Evolutionary conservation across 2,888 invertebrate genomes (phyloP).

Genomic region (Archips xylosteana): DNA sequence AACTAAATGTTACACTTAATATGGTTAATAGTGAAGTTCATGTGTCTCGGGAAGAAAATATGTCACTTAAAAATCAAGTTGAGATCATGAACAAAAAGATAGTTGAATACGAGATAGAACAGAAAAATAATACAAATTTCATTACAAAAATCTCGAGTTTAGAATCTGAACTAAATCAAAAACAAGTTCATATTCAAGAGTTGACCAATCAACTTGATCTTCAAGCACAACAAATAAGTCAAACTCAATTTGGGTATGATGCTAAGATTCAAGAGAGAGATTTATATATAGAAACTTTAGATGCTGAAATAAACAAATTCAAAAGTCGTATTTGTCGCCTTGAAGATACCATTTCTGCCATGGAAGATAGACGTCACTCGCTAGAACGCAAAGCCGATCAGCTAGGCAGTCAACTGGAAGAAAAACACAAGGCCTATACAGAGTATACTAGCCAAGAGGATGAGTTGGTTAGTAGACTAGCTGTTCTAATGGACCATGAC

Average conservation of each 20-base stretch:
- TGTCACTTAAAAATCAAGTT: constrained; percentile 60
- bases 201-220: constrained; percentile 66
- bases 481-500: constrained; percentile 87
- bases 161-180: constrained; percentile 70
- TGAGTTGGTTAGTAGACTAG: constrained; percentile 86
- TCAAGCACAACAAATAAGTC: constrained; percentile 68
- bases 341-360: constrained; percentile 87
- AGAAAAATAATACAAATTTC: constrained; percentile 72
- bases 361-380: constrained; percentile 86
- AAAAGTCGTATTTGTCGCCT: constrained; percentile 87
- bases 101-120: constrained; percentile 74
- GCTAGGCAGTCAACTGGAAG: constrained; percentile 86
- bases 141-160: constrained; percentile 71
- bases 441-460: constrained; percentile 88
- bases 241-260: constrained; percentile 81
- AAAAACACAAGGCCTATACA: constrained; percentile 84
- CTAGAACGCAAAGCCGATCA: constrained; percentile 87
- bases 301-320: constrained; percentile 87
- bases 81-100: constrained; percentile 73
- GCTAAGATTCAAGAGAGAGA: constrained; percentile 91
- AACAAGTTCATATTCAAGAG: constrained; percentile 69
- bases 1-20: constrained; percentile 59
- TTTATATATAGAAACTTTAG: constrained; percentile 90
- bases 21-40: constrained; percentile 62
- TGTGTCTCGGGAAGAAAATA: constrained; percentile 61